These are phyloP conservation scores for Plemyria rubiginata DNA, from an alignment of 2,888 invertebrate genomes.

Conservation along the genomic window DNA sequence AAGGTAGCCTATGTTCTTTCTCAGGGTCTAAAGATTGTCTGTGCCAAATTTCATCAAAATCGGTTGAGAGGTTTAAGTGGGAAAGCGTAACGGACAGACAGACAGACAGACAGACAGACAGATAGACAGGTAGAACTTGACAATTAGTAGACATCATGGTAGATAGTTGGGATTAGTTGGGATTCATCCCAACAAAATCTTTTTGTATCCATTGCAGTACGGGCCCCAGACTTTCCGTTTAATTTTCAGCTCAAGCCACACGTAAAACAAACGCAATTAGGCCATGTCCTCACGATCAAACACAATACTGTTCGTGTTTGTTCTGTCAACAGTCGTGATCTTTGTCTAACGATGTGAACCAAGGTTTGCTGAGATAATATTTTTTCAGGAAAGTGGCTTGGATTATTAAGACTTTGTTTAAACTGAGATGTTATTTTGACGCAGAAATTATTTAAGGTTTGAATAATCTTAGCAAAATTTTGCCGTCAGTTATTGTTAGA, in stretches of 20 bases:
- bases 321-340: slow-evolving; percentile 60
- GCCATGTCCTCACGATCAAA: slow-evolving; percentile 50
- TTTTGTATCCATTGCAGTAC: background rate
- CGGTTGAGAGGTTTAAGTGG: too few relatives aligned
- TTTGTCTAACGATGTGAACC: slow-evolving; percentile 52
- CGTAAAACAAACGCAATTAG: slow-evolving; percentile 72
- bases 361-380: slow-evolving; percentile 59
- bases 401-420: slow-evolving; percentile 4
- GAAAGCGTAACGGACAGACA: too few relatives aligned
- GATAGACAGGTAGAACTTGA: too few relatives aligned
- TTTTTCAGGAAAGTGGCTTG: slow-evolving; percentile 54
- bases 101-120: too few relatives aligned
- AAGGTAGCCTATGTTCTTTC: too few relatives aligned
- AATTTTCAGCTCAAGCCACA: slow-evolving; percentile 49
- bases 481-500: too few relatives aligned
- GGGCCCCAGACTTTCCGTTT: slow-evolving; percentile 22
- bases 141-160: too few relatives aligned
- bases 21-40: too few relatives aligned
- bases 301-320: slow-evolving; percentile 56
- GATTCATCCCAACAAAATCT: too few relatives aligned
- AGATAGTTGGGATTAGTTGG: too few relatives aligned
- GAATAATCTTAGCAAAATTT: too few relatives aligned
- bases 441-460: background rate
- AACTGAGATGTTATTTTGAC: background rate
- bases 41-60: too few relatives aligned